Percentiles rank a stretch among this genome's conserved stretches.
Evolutionary conservation across 2,888 invertebrate genomes (phyloP).

Genomic region (Eupelmus urozonus): DNA sequence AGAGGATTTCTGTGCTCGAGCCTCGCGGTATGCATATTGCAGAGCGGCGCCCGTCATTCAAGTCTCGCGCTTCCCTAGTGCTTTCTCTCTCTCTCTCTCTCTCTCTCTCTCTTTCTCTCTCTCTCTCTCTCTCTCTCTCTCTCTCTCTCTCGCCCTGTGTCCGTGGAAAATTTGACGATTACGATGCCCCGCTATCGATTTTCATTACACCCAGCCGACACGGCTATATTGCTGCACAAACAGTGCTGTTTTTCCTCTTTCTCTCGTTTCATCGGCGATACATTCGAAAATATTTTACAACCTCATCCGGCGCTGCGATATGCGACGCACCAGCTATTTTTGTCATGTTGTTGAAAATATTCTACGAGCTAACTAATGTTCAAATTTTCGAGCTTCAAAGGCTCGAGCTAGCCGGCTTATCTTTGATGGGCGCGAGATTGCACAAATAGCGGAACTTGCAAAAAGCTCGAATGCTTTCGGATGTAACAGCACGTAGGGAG

Average conservation of each 20-base stretch:
- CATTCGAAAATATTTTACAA: background rate
- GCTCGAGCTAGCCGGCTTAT: background rate
- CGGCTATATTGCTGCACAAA: background rate
- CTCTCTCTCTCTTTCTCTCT: too few species aligned
- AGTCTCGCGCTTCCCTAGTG: conserved; percentile 56
- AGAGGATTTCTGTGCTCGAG: conserved; percentile 75
- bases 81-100: too few species aligned
- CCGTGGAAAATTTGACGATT: conserved; percentile 49
- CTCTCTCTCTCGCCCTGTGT: too few species aligned
- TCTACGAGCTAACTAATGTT: too few species aligned
- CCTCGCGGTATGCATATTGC: conserved; percentile 74
- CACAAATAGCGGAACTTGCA: background rate
- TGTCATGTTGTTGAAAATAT: too few species aligned
- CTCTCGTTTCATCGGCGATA: background rate
- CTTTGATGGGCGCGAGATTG: background rate
- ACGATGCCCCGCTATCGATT: conserved; percentile 37
- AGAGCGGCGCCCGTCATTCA: conserved; percentile 74
- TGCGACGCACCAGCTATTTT: too few species aligned
- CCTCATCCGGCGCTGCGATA: background rate
- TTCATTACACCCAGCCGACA: background rate
- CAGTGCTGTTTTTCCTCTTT: background rate
- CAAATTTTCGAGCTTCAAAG: too few species aligned
- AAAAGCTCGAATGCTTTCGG: background rate
- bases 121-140: too few species aligned
- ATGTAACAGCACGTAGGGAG: background rate